Base-by-base conservation (phyloP, 2,797 vertebrate species). In the Sebastes miniatus region DNA sequence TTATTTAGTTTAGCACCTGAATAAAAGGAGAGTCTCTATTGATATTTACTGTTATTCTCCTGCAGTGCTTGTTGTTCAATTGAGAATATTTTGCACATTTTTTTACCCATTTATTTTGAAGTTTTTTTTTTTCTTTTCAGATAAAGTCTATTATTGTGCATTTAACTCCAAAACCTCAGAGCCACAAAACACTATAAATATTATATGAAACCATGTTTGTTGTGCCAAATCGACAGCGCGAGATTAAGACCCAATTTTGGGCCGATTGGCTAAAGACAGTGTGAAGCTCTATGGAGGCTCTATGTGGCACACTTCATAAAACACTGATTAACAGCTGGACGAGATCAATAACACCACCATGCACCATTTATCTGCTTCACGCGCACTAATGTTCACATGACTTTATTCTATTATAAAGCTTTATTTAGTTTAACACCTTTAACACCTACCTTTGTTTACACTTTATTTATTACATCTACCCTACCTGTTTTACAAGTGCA, bases 221-320 rank as follows among this genome's bases (percentile, higher is more conserved):
- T 36, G 69, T 91, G 90, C 90, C 96, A 96, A 95, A 95, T 90
- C 96, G 96, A 95, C 96, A 93, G 91, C 84, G 77, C 87, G 91
- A 96, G 89, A 94, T 90, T 80, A 91, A 92, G 92, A 90, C 82
- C 69, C 88, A 84, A 74, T 87, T 94, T 89, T 81, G 76, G 94
- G 92, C 92, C 92, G 91, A 96, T 95, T 96, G 96, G 96, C 86
- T 96, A 47, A 69, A 72, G 75, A 83, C n/a, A 3, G 56, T 2
- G 73, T 14, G 62, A 31, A 31, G 70, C 68, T 62, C 74, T 27
- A 4, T 20, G 72, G 66, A 58, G 25, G 58, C 56, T 32, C 47
- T 18, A 67, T 36, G 1, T 54, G 79, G 47, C 31, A n/a, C 78
- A 80, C 76, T 79, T 85, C 75, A 87, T 86, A 87, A 36, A 65